These are phyloP conservation scores for Castor canadensis DNA, from an alignment of 2,113 vertebrate species.

Conservation along the genomic window DNA sequence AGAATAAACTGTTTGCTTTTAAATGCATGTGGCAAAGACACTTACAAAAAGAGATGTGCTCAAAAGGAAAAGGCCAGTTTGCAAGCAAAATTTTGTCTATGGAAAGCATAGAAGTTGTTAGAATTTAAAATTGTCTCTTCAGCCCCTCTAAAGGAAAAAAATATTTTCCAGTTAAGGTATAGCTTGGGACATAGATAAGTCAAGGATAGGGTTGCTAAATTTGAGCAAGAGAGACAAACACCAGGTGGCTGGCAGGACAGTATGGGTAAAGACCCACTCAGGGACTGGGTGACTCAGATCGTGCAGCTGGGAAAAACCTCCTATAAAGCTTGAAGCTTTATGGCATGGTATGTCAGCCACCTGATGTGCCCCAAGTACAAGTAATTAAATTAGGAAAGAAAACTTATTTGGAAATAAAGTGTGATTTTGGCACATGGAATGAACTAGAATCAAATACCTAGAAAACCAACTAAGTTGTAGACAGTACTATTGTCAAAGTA, in stretches of 20 bases:
- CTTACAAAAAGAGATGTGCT: neutral
- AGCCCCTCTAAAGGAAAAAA: neutral
- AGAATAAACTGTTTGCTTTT: neutral
- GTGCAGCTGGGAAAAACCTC: neutral
- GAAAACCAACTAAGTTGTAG: neutral
- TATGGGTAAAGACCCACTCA: neutral
- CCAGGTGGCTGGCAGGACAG: neutral
- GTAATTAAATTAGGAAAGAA: neutral
- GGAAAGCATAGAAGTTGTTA: neutral
- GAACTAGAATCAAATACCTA: neutral
- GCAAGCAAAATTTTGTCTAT: neutral
- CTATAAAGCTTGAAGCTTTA: neutral
- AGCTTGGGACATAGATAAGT: neutral
- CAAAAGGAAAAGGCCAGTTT: neutral
- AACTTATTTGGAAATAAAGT: neutral
- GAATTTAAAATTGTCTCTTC: constrained; percentile 21
- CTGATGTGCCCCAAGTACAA: neutral
- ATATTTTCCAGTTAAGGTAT: neutral
- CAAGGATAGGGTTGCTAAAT: neutral
- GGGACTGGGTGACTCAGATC: neutral
- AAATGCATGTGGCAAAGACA: neutral
- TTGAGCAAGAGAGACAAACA: neutral
- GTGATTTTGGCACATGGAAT: neutral
- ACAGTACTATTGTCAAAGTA: neutral
- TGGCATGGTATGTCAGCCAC: neutral